A percentile compares a stretch with the other conserved stretches of the same genome.
Conservation (phyloP, 2,888 invertebrate species). For the Eupeodes latifasciatus region DNA sequence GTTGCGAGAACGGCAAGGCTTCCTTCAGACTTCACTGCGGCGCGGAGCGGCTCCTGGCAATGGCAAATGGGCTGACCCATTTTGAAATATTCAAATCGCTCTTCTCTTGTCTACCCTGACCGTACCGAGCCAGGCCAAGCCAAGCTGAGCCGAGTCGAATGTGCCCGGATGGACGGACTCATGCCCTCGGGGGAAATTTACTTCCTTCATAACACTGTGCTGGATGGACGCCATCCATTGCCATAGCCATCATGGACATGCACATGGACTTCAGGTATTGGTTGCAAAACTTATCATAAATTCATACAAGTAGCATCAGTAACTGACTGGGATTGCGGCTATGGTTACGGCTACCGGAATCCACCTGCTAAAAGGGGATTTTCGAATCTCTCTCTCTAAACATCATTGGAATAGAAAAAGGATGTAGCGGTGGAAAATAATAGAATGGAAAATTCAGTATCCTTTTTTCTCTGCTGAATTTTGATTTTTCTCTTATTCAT, state of each 20-base stretch:
- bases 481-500: slow-evolving; percentile 7
- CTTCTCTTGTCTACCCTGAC: slow-evolving; percentile 29
- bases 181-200: slow-evolving; percentile 69
- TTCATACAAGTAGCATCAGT: slow-evolving; percentile 45
- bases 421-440: slow-evolving; percentile 35
- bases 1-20: slow-evolving; percentile 26
- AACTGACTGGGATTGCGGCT: background rate
- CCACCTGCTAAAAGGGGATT: slow-evolving; percentile 49
- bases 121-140: background rate
- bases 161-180: slow-evolving; percentile 29
- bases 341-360: background rate
- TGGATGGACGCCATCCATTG: slow-evolving; percentile 23
- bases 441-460: slow-evolving; percentile 33
- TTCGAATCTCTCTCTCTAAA: slow-evolving; percentile 24
- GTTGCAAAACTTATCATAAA: slow-evolving; percentile 66
- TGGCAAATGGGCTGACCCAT: slow-evolving; percentile 59
- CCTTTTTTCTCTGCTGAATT: slow-evolving; percentile 18
- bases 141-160: background rate
- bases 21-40: background rate
- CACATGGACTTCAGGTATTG: slow-evolving; percentile 39
- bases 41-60: background rate
- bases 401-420: slow-evolving; percentile 21
- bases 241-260: slow-evolving; percentile 19
- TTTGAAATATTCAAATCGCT: slow-evolving; percentile 70
- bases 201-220: slow-evolving; percentile 51